A percentile compares a stretch with the other conserved stretches of the same genome.
Evolutionary conservation across 2,113 vertebrate species (phyloP).

Genomic region (Notechis scutatus): DNA sequence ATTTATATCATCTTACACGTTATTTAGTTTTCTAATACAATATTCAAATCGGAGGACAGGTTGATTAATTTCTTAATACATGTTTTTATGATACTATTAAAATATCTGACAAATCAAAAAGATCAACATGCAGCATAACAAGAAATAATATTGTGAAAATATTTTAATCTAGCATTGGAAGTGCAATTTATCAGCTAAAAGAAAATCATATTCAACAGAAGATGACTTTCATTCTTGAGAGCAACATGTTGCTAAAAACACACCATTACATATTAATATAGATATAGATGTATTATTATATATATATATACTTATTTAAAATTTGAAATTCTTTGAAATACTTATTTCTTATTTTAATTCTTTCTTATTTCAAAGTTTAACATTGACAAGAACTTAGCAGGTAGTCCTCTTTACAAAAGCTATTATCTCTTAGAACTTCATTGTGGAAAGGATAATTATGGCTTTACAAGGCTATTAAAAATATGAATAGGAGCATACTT

Average conservation of each 20-base stretch:
- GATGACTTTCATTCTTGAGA: background rate
- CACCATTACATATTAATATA: background rate
- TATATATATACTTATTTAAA: too few species aligned
- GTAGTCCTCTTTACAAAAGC: background rate
- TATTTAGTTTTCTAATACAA: background rate
- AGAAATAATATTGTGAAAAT: constrained; percentile 13
- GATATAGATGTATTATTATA: background rate
- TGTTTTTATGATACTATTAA: constrained; percentile 4
- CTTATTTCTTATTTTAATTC: too few species aligned
- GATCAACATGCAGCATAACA: constrained; percentile 6
- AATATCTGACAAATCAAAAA: constrained; percentile 7
- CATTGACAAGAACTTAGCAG: background rate
- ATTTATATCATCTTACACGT: background rate
- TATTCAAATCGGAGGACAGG: background rate
- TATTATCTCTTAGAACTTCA: background rate
- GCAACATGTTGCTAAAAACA: background rate
- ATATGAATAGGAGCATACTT: background rate
- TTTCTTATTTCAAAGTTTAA: background rate
- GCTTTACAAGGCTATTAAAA: background rate
- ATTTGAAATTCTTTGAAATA: too few species aligned
- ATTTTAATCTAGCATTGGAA: background rate
- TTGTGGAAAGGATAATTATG: background rate
- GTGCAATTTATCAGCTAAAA: background rate
- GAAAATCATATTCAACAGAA: background rate
- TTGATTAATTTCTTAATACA: constrained; percentile 5